phyloP scores from a whole-genome alignment of 2,888 invertebrate genomes.

The Amiota mariae region DNA sequence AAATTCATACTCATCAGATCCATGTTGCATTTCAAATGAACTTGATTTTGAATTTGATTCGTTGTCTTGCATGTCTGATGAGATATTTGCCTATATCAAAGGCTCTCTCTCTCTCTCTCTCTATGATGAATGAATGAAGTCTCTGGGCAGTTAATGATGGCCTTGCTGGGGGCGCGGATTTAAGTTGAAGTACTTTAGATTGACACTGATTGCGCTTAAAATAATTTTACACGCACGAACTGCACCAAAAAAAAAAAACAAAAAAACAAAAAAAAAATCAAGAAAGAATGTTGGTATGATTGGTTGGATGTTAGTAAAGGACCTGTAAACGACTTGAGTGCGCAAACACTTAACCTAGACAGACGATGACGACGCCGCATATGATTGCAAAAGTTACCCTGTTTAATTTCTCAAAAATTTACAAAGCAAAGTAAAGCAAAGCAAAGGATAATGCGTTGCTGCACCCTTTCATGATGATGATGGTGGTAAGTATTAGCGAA shows the following conservation, averaged over 20 bases:
- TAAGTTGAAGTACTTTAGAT: background rate
- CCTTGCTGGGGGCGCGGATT: no score
- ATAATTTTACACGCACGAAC: constrained; percentile 65
- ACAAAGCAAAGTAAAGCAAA: no score
- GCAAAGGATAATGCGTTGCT: no score
- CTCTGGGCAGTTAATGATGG: no score
- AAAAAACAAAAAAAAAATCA: constrained; percentile 27
- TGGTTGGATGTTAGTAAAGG: background rate
- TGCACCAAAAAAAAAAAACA: constrained; percentile 42
- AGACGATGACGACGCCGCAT: no score
- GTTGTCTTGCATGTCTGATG: constrained; percentile 12
- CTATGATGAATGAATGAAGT: no score
- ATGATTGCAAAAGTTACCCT: no score
- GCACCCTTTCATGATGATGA: background rate
- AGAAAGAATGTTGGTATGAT: background rate
- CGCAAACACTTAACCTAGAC: constrained; percentile 12
- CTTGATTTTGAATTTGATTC: background rate
- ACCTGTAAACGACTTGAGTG: constrained; percentile 11
- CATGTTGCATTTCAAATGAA: constrained; percentile 4
- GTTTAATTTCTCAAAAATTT: no score
- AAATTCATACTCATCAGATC: background rate
- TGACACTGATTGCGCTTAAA: constrained; percentile 57
- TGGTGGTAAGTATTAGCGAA: no score
- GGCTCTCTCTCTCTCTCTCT: no score
- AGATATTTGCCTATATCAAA: constrained; percentile 1